A percentile compares a stretch with the other conserved stretches of the same genome.
Evolutionary conservation across 2,797 vertebrate species (phyloP).

Genomic region (Paramormyrops hopkinsi): DNA sequence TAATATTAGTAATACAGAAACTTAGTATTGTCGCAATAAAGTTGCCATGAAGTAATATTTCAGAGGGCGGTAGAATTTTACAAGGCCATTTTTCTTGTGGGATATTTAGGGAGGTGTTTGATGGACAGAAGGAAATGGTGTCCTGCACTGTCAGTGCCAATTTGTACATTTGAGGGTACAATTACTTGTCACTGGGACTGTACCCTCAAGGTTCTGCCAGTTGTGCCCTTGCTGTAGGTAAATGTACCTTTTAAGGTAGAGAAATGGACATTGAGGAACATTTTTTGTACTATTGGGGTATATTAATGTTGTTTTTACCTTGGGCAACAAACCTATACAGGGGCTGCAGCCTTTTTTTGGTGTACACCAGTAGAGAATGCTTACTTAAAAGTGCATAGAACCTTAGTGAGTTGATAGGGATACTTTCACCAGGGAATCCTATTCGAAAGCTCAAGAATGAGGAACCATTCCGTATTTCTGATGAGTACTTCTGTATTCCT

Average conservation of each 20-base stretch:
- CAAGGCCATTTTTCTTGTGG: neutral
- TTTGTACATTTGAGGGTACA: neutral
- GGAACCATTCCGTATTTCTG: slow-evolving; percentile 48
- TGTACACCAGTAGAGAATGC: neutral
- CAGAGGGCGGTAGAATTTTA: neutral
- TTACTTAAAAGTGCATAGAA: neutral
- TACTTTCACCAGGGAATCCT: neutral
- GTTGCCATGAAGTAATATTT: neutral
- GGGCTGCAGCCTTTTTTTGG: neutral
- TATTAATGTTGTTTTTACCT: neutral
- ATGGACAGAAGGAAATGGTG: neutral
- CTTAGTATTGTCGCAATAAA: neutral
- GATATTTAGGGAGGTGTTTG: neutral
- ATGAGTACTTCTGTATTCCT: slow-evolving; percentile 54
- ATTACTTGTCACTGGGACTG: neutral
- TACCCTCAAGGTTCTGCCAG: neutral
- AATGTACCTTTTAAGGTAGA: neutral
- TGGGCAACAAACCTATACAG: neutral
- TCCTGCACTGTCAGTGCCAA: neutral
- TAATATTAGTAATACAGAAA: neutral
- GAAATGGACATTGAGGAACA: neutral
- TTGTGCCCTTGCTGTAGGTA: neutral
- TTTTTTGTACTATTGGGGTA: neutral
- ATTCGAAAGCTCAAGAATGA: slow-evolving; percentile 38
- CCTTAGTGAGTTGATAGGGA: neutral